Evolutionary conservation across 1,140 invertebrate genomes (phyloP), one percentile per base, ranked within the genome.

Genomic region (Sminthurides bifidus): DNA sequence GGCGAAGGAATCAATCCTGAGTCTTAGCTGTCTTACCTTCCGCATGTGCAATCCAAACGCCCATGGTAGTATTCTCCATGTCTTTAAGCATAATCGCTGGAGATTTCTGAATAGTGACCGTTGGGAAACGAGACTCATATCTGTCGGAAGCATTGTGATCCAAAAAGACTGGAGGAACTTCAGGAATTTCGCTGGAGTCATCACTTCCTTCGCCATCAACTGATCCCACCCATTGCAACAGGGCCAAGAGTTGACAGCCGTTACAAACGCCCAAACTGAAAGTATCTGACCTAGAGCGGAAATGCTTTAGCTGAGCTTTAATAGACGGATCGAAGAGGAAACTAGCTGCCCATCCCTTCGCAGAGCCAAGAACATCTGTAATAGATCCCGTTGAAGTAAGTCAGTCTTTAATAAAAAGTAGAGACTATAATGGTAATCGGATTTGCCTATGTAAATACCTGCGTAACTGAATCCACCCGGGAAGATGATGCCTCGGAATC

Each of bases 391-490:
- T 14, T 21, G 12, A 44, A 44, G 12, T 44, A 21, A 44, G 12
- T 10, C 12, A 48, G 6, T 43, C 23, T 21, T 17, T 17, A 41
- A 17, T 41, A 17, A 41, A 46, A 14, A 29, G 29, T 21, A 10
- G 33, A 10, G n/a, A n/a, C n/a, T n/a, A n/a, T 35, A 35, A 10
- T 35, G 33, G n/a, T 35, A n/a, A 8, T 35, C n/a, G 8, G n/a
- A 35, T 10, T 35, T 8, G n/a, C 8, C 33, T 8, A 35, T 35
- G 33, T 8, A n/a, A n/a, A 3, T 17, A 85, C 84, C 84, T 31
- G 91, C 93, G 74, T 95, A 98, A 71, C 92, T 96, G 68, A 98
- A 98, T 15, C 94, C 94, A 37, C 94, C 94, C 2, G 93, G 92
- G 67, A 97, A 98, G 30, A 93, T 81, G 14, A 98, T 65, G 4